phyloP scores from a whole-genome alignment of 2,888 invertebrate genomes.

The Macrosoma leucophasiata region DNA sequence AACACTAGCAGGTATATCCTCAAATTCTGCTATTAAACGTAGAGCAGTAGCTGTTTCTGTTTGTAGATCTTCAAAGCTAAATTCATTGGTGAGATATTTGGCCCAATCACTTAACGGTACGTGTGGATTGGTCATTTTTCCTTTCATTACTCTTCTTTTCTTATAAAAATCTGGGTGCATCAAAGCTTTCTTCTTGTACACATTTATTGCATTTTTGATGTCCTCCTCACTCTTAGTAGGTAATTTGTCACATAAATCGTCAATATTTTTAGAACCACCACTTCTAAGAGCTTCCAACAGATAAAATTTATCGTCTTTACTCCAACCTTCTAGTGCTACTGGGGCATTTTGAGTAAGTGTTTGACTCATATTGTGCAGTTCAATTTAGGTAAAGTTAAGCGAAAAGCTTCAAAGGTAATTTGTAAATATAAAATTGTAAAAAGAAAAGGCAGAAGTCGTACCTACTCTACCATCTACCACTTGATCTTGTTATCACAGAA shows the following conservation, averaged over 20 bases:
- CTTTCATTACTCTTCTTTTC: slow-evolving; percentile 18
- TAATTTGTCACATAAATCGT: slow-evolving; percentile 33
- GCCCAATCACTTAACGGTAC: slow-evolving; percentile 51
- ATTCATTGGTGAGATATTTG: slow-evolving; percentile 40
- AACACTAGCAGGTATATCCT: slow-evolving; percentile 39
- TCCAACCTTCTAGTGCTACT: slow-evolving; percentile 38
- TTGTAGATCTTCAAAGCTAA: slow-evolving; percentile 39
- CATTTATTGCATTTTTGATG: slow-evolving; percentile 37
- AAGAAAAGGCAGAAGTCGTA: no score
- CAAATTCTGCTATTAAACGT: slow-evolving; percentile 55
- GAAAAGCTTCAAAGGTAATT: no score
- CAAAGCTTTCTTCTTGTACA: slow-evolving; percentile 36
- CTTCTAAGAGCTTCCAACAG: slow-evolving; percentile 40
- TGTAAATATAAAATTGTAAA: no score
- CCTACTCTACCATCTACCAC: no score
- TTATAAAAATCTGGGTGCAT: slow-evolving; percentile 17
- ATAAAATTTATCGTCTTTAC: slow-evolving; percentile 44
- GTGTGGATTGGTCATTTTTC: slow-evolving; percentile 24
- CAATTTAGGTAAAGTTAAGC: background rate
- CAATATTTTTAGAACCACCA: slow-evolving; percentile 33
- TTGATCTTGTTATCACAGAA: no score
- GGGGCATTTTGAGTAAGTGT: no score
- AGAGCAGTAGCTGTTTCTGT: slow-evolving; percentile 51
- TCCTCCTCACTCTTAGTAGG: slow-evolving; percentile 38
- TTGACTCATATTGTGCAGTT: no score